These are phyloP conservation scores for Anas platyrhynchos DNA, from an alignment of 2,113 vertebrate species.

Conservation along the genomic window DNA sequence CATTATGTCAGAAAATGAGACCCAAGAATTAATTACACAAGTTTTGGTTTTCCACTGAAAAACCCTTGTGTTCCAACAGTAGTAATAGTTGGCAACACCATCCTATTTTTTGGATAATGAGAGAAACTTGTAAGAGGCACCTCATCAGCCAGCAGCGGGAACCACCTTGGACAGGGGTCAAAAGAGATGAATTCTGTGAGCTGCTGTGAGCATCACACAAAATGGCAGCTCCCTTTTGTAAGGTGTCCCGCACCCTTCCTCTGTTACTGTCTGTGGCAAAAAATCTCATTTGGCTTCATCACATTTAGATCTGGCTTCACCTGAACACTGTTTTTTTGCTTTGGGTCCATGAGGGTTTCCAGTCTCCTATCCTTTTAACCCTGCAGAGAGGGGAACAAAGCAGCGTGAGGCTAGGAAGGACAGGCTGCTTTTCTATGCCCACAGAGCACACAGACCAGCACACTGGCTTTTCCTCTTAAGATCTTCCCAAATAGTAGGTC, in stretches of 20 bases:
- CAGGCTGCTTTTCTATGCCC: not conserved
- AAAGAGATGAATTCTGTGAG: not conserved
- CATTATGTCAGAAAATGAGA: not conserved
- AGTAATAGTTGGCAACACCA: not conserved
- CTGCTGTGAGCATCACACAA: not conserved
- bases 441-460: not conserved
- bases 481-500: not conserved
- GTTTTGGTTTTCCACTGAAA: not conserved
- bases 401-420: not conserved
- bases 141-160: not conserved
- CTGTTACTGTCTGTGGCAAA: not conserved
- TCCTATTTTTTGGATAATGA: not conserved
- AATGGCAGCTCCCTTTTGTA: not conserved
- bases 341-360: not conserved
- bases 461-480: not conserved
- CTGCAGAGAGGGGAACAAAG: not conserved
- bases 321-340: not conserved
- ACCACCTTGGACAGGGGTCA: fast-evolving
- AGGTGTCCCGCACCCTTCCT: not conserved
- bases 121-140: not conserved
- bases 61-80: not conserved
- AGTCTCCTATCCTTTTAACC: not conserved
- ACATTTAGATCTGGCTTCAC: not conserved
- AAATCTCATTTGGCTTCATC: not conserved
- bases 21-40: not conserved